Evolutionary conservation across 37 sponge, comb jelly and placozoan species (phyloP), one percentile per base, ranked within the genome.

Genomic region (Cliona cf. orientalis): DNA sequence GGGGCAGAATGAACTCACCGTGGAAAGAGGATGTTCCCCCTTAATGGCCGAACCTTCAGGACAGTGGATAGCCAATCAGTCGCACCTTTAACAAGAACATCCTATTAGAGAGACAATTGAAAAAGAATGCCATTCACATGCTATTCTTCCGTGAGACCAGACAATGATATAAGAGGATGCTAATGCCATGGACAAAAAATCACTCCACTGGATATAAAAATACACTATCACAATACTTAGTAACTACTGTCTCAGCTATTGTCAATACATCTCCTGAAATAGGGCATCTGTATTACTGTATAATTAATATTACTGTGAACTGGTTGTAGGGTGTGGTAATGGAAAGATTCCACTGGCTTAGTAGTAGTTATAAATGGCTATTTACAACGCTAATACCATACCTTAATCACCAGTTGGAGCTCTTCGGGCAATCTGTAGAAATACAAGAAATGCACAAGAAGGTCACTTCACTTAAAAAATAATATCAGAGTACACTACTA

Each of bases 61-160:
- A 53, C 79, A 42, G 42, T 56, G 31, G 31, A 29, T 1, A 85
- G n/a, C 86, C 86, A 85, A 7, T 46, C 11, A 62, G 46, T 40
- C 3, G 79, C 79, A 12, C 71, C 33, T 5, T 42, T 35, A 37
- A 85, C 43, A 5, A 85, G 55, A 0, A 78, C 86, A 85, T 31
- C 39, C 86, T 85, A 65, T 11, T n/a, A 84, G 49, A 1, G 25
- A 65, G 2, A 57, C 22, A 42, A 65, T 1, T 9, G 14, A 49
- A 9, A 49, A 49, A 49, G 53, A 49, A 19, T 14, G 53, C 53
- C 9, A 14, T 49, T 19, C 14, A n/a, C n/a, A n/a, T n/a, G n/a
- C n/a, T n/a, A n/a, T n/a, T n/a, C n/a, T n/a, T n/a, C n/a, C n/a
- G n/a, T n/a, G n/a, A n/a, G n/a, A n/a, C n/a, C n/a, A n/a, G n/a